phyloP scores from a whole-genome alignment of 37 sponge, comb jelly and placozoan genomes.

The Corticium candelabrum region DNA sequence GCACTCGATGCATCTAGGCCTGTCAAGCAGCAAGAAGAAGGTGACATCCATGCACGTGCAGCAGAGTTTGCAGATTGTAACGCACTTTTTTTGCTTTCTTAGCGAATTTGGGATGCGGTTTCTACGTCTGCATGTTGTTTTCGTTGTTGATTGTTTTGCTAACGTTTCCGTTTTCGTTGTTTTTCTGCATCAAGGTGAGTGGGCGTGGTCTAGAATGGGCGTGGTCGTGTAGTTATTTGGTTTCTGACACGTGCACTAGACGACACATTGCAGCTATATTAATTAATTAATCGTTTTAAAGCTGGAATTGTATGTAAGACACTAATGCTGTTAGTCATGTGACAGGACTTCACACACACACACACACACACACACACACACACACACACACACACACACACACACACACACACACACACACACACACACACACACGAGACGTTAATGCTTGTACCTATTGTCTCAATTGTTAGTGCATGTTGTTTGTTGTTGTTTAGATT shows the following conservation, averaged over 20 bases:
- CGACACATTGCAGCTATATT: no score
- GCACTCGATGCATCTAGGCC: no score
- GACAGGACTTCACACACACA: slow-evolving; percentile 17
- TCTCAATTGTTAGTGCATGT: neutral
- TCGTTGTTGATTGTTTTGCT: slow-evolving; percentile 21
- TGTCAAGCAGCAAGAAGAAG: no score
- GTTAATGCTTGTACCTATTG: neutral
- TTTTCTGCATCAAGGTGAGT: neutral
- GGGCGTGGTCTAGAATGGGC: no score
- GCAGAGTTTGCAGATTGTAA: no score
- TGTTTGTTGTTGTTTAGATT: slow-evolving; percentile 8
- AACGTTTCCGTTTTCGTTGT: neutral
- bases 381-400: slow-evolving; percentile 17
- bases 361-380: slow-evolving; percentile 14
- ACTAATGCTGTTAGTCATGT: no score
- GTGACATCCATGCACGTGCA: no score
- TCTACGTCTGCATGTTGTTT: slow-evolving; percentile 24
- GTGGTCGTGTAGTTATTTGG: no score
- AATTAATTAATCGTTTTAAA: no score
- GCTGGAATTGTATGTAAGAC: no score
- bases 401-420: neutral
- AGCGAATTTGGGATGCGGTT: neutral
- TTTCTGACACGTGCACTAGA: no score
- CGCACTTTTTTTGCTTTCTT: no score
- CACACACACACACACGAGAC: neutral